Conservation (phyloP, 2,113 vertebrate species). For the Gobius niger region DNA sequence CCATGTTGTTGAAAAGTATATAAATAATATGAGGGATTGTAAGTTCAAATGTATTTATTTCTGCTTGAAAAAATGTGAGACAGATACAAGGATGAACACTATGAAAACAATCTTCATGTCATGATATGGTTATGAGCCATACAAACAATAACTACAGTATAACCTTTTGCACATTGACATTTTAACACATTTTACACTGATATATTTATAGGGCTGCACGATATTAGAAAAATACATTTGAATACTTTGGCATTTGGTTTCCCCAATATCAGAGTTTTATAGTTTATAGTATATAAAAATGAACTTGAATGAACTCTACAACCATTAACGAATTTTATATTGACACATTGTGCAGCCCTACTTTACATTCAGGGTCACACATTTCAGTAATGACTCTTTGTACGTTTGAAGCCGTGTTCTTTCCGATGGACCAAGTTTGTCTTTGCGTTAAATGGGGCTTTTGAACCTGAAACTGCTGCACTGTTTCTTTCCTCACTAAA, state of each 20-base stretch:
- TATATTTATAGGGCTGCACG: no score
- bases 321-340: no score
- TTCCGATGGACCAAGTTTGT: constrained; percentile 5
- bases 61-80: not conserved
- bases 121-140: not conserved
- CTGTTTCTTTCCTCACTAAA: constrained; percentile 24
- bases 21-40: no score
- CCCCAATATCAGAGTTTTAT: no score
- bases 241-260: not conserved
- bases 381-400: not conserved
- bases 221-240: not conserved
- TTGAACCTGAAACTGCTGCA: not conserved
- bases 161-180: no score
- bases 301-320: no score
- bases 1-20: not conserved
- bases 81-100: not conserved
- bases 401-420: constrained; percentile 2
- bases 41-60: not conserved
- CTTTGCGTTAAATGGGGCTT: constrained; percentile 3
- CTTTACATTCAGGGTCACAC: not conserved
- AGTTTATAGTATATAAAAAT: no score
- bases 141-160: not conserved
- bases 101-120: not conserved
- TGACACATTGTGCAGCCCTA: not conserved
- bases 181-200: no score